Evolutionary conservation across 2,888 invertebrate species (phyloP), one percentile per base, ranked within the genome.

Genomic region (Halocaridina rubra): DNA sequence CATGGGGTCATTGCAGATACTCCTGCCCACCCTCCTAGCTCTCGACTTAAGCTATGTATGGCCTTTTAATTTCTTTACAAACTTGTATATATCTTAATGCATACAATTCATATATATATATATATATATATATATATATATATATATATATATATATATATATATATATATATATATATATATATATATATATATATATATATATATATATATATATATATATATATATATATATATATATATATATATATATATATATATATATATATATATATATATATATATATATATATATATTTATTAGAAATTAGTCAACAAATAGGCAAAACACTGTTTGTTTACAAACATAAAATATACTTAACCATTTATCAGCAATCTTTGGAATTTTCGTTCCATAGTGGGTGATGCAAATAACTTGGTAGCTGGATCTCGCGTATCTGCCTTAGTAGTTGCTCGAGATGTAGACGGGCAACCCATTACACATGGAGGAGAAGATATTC

Each of bases 401-500:
- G 78, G 84, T 57, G 84, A 84, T 24, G 67, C 79, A 3, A 46
- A 53, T 32, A 53, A 64, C 32, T 64, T 80, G 32, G 13, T 19
- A 7, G 79, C 59, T 30, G 84, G 84, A 16, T 39, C 84, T 16
- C 46, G 75, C 87, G 93, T 94, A 16, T 93, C 94, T 89, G 91
- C 93, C 0, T 90, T 92, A 2, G 88, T 95, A 85, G 93, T 94
- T 88, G 92, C 94, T 0, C 91, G 93, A 10, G 95, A 95, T 89
- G 92, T 92, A 77, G 93, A 93, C 87, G 93, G 93, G 0, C 93
- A 93, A 80, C 92, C 93, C 0, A 91, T 95, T 39, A 94, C 94
- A 90, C 93, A 94, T 89, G 95, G 94, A 0, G 95, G 94, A 0
- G 93, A 94, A 89, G 90, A 90, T 82, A 92, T 95, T 29, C 91